phyloP scores from a whole-genome alignment of 2,113 vertebrate species.

The Coregonus clupeaformis region DNA sequence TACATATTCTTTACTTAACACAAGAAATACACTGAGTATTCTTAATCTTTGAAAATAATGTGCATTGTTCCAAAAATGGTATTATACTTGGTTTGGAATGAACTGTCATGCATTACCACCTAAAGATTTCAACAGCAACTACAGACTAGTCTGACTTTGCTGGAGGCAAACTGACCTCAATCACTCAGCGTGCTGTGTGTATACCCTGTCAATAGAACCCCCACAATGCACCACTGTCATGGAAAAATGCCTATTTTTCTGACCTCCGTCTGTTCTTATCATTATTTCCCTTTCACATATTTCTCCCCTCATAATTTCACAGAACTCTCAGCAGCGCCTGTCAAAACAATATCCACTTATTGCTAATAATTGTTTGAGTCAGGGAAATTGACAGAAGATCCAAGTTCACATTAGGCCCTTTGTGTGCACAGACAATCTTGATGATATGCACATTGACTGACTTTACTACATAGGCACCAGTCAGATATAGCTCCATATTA shows the following conservation, averaged over 20 bases:
- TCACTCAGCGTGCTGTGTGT: conserved; percentile 3
- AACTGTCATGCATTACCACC: background rate
- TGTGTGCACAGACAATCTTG: conserved; percentile 13
- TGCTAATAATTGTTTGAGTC: conserved; percentile 26
- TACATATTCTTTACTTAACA: too few relatives aligned
- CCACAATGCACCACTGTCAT: conserved; percentile 25
- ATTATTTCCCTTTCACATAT: conserved; percentile 5
- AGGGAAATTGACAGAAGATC: conserved; percentile 8
- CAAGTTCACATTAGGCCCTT: conserved; percentile 21
- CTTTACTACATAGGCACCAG: conserved; percentile 13
- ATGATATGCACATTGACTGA: conserved; percentile 34
- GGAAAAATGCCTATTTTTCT: conserved; percentile 8
- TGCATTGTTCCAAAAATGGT: background rate
- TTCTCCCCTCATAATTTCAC: conserved; percentile 1
- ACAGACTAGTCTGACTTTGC: background rate
- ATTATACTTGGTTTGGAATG: background rate
- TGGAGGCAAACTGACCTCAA: conserved; percentile 3
- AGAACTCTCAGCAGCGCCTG: conserved; percentile 2
- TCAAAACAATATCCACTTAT: conserved; percentile 41
- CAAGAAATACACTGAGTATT: background rate
- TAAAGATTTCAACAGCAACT: background rate
- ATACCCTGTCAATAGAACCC: conserved; percentile 4
- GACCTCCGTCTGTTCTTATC: background rate
- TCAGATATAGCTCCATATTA: conserved; percentile 32
- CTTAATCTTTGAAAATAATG: background rate